These are phyloP conservation scores for Platyrinchus mystaceus DNA, from an alignment of 2,797 vertebrate genomes.

Conservation along the genomic window DNA sequence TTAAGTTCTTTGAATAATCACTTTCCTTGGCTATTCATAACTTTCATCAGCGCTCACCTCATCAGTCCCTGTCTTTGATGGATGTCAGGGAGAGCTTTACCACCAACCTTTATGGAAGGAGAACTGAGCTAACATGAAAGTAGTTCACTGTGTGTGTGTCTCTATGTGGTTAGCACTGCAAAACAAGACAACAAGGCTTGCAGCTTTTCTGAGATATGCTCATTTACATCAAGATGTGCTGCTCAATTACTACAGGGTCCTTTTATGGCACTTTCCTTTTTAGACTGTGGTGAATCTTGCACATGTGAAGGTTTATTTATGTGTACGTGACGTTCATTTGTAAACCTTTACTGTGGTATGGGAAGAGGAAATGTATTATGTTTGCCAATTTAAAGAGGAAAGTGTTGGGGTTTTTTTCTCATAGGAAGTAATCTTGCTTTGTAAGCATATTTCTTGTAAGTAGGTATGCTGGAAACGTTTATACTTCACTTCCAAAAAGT, in stretches of 20 bases:
- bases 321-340: slow-evolving; percentile 5
- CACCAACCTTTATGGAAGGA: background rate
- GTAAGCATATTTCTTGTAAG: background rate
- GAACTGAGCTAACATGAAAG: slow-evolving; percentile 30
- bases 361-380: slow-evolving; percentile 35
- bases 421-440: slow-evolving; percentile 24
- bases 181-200: slow-evolving; percentile 20
- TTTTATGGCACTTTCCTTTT: slow-evolving; percentile 24
- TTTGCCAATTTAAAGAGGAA: background rate
- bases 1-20: background rate
- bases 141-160: background rate
- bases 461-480: background rate
- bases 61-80: background rate
- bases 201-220: background rate
- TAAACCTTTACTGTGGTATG: slow-evolving; percentile 31
- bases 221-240: slow-evolving; percentile 29
- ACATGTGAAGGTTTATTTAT: background rate
- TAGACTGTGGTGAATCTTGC: slow-evolving; percentile 11
- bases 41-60: background rate
- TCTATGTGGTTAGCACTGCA: slow-evolving; percentile 25
- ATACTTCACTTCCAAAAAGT: background rate
- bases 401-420: background rate
- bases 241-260: background rate
- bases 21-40: slow-evolving; percentile 15
- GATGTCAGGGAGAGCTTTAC: background rate